phyloP scores from a whole-genome alignment of 2,113 vertebrate species.

The Corvus moneduloides region DNA sequence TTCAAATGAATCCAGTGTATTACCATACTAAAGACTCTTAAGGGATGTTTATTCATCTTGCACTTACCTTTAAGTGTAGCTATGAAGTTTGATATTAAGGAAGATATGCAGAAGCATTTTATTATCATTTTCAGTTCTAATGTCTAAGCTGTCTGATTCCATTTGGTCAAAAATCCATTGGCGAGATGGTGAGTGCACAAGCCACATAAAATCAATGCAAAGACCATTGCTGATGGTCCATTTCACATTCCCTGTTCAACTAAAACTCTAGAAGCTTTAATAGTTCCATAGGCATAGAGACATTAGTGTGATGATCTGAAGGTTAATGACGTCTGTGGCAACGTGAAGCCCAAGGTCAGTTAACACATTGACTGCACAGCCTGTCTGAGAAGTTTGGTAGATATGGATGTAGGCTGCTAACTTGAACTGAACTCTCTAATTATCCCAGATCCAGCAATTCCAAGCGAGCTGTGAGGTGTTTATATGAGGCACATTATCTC shows the following conservation, averaged over 20 bases:
- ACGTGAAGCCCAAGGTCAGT: background rate
- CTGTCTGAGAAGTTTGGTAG: background rate
- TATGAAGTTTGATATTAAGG: conserved; percentile 26
- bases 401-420: background rate
- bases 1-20: background rate
- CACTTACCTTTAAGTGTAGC: background rate
- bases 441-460: background rate
- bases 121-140: conserved; percentile 26
- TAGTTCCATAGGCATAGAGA: background rate
- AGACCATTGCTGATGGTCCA: background rate
- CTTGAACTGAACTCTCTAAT: background rate
- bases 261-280: background rate
- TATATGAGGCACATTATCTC: background rate
- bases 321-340: background rate
- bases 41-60: conserved; percentile 38
- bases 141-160: conserved; percentile 4
- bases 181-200: background rate
- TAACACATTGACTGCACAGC: background rate
- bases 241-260: background rate
- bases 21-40: background rate
- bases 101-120: conserved; percentile 43
- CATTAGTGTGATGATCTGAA: background rate
- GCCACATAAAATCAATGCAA: background rate
- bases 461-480: background rate
- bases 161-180: conserved; percentile 11